These are phyloP conservation scores for Petrolisthes manimaculis DNA, from an alignment of 2,888 invertebrate genomes.

Conservation along the genomic window DNA sequence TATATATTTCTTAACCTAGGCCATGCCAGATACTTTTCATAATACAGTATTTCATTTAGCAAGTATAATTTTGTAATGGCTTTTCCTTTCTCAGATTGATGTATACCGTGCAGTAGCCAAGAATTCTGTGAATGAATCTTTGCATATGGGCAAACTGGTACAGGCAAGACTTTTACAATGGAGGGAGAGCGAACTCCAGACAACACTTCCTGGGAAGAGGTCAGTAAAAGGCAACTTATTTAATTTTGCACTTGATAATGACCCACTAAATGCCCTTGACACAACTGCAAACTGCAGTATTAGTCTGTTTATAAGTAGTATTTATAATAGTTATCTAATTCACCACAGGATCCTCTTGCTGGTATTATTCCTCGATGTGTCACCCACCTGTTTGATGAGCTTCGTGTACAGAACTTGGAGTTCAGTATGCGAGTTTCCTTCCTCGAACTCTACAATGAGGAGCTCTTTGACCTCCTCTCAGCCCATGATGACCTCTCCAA, in stretches of 20 bases:
- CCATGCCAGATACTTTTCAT: too few species aligned
- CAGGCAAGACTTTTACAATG: conserved; percentile 98
- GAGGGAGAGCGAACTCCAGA: conserved; percentile 80
- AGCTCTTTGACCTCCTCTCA: conserved; percentile 90
- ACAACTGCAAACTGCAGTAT: conserved; percentile 14
- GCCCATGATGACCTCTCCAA: conserved; percentile 77
- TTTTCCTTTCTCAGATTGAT: conserved; percentile 75
- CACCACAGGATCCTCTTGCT: conserved; percentile 81
- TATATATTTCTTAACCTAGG: too few species aligned
- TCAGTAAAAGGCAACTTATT: conserved; percentile 69
- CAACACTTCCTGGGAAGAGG: conserved; percentile 79
- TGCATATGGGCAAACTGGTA: conserved; percentile 93
- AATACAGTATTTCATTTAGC: too few species aligned
- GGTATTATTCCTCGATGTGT: conserved; percentile 94
- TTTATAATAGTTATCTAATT: neutral
- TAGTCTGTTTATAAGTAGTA: neutral
- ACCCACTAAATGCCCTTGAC: conserved; percentile 10
- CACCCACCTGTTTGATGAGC: conserved; percentile 89
- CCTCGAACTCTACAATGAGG: conserved; percentile 96
- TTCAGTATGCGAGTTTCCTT: conserved; percentile 93
- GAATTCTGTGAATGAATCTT: conserved; percentile 94
- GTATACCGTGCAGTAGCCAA: conserved; percentile 89
- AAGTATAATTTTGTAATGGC: too few species aligned
- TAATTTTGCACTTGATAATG: conserved; percentile 5
- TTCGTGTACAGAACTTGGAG: conserved; percentile 82